Base-by-base conservation (phyloP, 2,888 invertebrate species). In the Thecophora atra region DNA sequence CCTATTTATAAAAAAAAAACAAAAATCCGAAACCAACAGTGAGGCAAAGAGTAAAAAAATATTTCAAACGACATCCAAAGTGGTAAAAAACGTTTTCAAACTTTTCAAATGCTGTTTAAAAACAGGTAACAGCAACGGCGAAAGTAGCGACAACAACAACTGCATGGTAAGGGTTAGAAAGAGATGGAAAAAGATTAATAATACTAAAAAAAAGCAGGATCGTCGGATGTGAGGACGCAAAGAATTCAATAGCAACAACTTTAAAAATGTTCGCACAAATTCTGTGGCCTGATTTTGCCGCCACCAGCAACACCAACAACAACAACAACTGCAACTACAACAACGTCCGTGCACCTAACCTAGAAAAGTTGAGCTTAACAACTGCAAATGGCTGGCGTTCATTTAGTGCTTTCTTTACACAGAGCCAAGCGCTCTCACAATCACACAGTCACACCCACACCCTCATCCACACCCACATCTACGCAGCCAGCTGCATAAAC, bases 331-430 rank as follows among this genome's bases (percentile, higher is more conserved):
- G 11, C 37, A 21, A 54, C 3, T 54, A 21, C 54, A 54, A 54
- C 54, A 54, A 54, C 21, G 19, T 54, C n/a, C 19, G 21, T 11
- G 37, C 37, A 8, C 7, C 28, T 58, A 24, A 58, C 58, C 58
- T 58, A 58, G 58, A 58, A 58, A 58, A 28, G 15, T 28, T 7
- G 11, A 58, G 58, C 58, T 58, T 26, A 54, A 58, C 26, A 58
- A 58, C 28, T 54, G 54, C 54, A 54, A 54, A 54, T 47, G 47
- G 47, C 47, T 47, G 15, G 11, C 54, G 24, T 68, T 58, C 17
- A 56, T 63, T 70, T 54, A 56, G 70, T 54, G 56, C 62, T 47
- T 71, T 37, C 56, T n/a, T 24, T 75, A 37, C 47, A 47, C n/a
- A n/a, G n/a, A 47, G 47, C 11, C 8, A 47, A 47, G 47, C 47